These are phyloP conservation scores for Sitophilus oryzae DNA, from an alignment of 1,140 invertebrate genomes.

Conservation along the genomic window DNA sequence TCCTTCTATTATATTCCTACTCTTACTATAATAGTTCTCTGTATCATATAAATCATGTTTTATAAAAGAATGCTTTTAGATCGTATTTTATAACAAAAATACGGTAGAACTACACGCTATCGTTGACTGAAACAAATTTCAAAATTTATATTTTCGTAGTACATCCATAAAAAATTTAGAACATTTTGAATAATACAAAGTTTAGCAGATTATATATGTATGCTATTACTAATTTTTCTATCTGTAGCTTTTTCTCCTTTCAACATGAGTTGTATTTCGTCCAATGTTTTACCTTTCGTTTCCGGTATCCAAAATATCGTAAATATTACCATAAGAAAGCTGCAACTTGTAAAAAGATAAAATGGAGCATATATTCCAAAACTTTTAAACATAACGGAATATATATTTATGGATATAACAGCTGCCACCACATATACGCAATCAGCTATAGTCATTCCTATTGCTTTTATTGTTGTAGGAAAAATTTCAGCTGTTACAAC, in stretches of 20 bases:
- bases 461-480: constrained; percentile 52
- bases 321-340: constrained; percentile 15
- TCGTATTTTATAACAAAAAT: not conserved
- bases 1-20: too few relatives aligned
- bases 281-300: constrained; percentile 30
- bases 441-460: constrained; percentile 34
- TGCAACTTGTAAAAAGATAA: constrained; percentile 21
- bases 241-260: constrained; percentile 21
- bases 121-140: not conserved
- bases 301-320: constrained; percentile 20
- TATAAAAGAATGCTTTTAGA: not conserved
- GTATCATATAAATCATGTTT: too few relatives aligned
- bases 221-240: not conserved
- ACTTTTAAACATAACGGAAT: constrained; percentile 28
- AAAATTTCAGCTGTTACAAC: constrained; percentile 62
- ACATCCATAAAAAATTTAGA: not conserved
- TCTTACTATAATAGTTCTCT: too few relatives aligned
- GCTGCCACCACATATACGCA: constrained; percentile 39
- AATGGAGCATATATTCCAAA: constrained; percentile 27
- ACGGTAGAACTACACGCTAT: not conserved
- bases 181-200: not conserved
- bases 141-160: too few relatives aligned
- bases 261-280: constrained; percentile 28
- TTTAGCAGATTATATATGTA: too few relatives aligned
- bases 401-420: constrained; percentile 64